phyloP scores from a whole-genome alignment of 2,113 vertebrate genomes.

The Bubo scandiacus region DNA sequence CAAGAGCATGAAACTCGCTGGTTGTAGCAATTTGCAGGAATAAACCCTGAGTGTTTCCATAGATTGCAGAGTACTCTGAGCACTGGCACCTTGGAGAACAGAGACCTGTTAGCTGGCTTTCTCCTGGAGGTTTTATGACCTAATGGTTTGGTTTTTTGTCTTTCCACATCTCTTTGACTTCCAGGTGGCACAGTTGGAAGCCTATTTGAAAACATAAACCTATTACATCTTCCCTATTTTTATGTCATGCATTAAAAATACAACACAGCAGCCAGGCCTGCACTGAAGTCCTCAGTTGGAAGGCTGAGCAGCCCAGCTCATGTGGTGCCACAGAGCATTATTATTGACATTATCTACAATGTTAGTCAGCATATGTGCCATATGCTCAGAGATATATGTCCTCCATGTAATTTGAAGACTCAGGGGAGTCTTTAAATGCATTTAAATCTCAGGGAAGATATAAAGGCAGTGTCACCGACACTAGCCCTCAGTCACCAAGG shows the following conservation, averaged over 20 bases:
- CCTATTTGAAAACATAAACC: neutral
- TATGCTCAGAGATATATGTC: neutral
- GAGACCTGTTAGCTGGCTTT: neutral
- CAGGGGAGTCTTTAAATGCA: neutral
- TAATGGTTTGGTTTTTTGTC: neutral
- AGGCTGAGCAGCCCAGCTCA: neutral
- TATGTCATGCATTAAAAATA: neutral
- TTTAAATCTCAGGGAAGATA: neutral
- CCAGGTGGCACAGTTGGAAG: neutral
- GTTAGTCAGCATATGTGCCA: neutral
- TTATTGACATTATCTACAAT: neutral
- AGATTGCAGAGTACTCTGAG: neutral
- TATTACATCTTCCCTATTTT: neutral
- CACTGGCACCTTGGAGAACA: neutral
- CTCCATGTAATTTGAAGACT: neutral
- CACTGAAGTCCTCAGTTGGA: neutral
- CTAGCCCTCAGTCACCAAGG: neutral
- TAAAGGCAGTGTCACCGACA: neutral
- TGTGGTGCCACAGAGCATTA: neutral
- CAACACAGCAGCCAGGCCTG: neutral
- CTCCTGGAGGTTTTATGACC: neutral
- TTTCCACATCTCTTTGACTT: neutral
- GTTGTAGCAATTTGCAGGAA: neutral
- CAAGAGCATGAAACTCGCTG: neutral
- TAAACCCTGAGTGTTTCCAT: neutral